Evolutionary conservation across 2,888 invertebrate genomes (phyloP).

Genomic region (Salpingus planirostris): DNA sequence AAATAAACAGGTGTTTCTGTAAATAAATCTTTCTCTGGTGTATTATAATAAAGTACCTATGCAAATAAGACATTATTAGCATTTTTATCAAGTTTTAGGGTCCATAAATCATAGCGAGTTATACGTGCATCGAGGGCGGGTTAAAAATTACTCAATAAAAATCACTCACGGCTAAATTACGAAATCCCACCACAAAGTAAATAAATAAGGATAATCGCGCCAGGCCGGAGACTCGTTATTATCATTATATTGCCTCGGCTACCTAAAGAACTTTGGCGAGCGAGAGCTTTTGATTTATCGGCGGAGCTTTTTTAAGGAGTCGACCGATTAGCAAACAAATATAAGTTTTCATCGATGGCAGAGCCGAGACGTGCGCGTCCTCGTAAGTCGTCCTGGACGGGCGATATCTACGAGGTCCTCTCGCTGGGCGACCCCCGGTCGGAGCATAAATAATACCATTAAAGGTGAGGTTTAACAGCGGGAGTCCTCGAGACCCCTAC

Average conservation of each 20-base stretch:
- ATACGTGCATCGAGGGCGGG: too few species aligned
- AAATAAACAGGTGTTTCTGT: slow-evolving; percentile 10
- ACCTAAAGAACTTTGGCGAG: too few species aligned
- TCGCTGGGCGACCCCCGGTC: slow-evolving; percentile 31
- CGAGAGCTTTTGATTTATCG: too few species aligned
- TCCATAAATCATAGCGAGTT: slow-evolving; percentile 10
- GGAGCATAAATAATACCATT: slow-evolving; percentile 44
- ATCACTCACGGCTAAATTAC: not conserved
- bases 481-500: slow-evolving; percentile 37
- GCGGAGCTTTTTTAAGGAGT: too few species aligned
- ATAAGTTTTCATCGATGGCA: too few species aligned
- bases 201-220: too few species aligned
- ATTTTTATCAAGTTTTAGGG: slow-evolving; percentile 14
- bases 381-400: slow-evolving; percentile 10
- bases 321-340: too few species aligned
- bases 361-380: too few species aligned
- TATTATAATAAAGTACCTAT: slow-evolving; percentile 8
- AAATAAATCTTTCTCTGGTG: slow-evolving; percentile 6
- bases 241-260: too few species aligned
- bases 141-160: too few species aligned
- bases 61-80: slow-evolving; percentile 13
- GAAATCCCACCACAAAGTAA: slow-evolving; percentile 18
- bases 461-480: slow-evolving; percentile 44
- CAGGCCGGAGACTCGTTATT: too few species aligned
- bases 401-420: slow-evolving; percentile 28